Conservation (phyloP, 2,113 vertebrate genomes). For the Hemiscyllium ocellatum region DNA sequence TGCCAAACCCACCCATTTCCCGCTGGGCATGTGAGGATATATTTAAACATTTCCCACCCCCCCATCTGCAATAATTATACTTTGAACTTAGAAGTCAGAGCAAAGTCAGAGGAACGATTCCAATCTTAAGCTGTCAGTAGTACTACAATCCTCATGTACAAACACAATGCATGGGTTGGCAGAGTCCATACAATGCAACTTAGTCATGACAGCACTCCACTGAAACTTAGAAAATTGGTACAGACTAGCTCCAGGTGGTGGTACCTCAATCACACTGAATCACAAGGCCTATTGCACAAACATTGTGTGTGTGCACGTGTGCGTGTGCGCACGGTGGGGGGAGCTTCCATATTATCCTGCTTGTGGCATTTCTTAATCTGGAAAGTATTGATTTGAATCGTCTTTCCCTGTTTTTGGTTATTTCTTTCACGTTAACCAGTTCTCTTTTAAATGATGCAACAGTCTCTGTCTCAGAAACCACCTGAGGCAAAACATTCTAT, state of each 20-base stretch:
- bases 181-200: not conserved
- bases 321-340: too few relatives aligned
- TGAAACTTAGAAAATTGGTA: not conserved
- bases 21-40: too few relatives aligned
- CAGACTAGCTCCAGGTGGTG: not conserved
- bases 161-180: not conserved
- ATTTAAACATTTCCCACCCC: too few relatives aligned
- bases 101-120: too few relatives aligned
- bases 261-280: not conserved
- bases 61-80: too few relatives aligned
- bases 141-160: too few relatives aligned
- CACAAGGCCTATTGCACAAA: not conserved
- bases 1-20: not conserved
- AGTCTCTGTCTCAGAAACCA: not conserved
- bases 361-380: not conserved
- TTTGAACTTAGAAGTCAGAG: too few relatives aligned
- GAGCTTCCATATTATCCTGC: not conserved
- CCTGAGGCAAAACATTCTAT: not conserved
- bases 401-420: not conserved
- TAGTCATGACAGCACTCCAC: not conserved
- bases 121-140: not conserved
- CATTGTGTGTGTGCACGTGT: too few relatives aligned
- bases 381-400: not conserved
- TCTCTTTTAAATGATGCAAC: not conserved
- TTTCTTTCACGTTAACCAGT: not conserved